Percentiles rank a stretch among this genome's conserved stretches.
Evolutionary conservation across 2,797 vertebrate species (phyloP).

Genomic region (Paratrypauchen microcephalus): DNA sequence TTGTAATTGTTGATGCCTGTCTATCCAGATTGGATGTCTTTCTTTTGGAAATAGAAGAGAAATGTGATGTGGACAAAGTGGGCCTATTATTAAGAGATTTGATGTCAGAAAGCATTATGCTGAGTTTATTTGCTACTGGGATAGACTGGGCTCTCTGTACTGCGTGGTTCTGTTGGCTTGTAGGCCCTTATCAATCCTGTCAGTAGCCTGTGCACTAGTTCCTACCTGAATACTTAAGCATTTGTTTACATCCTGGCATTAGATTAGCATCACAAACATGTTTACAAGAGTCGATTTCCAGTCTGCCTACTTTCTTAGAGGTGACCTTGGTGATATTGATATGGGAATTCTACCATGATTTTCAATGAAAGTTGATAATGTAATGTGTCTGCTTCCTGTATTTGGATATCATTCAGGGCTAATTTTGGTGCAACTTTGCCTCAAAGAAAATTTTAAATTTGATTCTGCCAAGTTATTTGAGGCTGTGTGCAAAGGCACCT

Average conservation of each 20-base stretch:
- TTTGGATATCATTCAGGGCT: conserved; percentile 56
- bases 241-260: conserved; percentile 69
- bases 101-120: conserved; percentile 49
- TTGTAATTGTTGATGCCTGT: conserved; percentile 71
- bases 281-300: conserved; percentile 62
- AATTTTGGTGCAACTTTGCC: conserved; percentile 43
- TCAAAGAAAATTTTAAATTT: conserved; percentile 40
- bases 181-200: conserved; percentile 61
- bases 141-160: conserved; percentile 55
- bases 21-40: conserved; percentile 47
- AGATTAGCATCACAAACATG: conserved; percentile 55
- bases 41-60: conserved; percentile 54
- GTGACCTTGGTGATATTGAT: conserved; percentile 37
- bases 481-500: conserved; percentile 50
- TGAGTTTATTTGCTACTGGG: conserved; percentile 49
- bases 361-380: conserved; percentile 23
- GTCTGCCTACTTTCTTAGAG: conserved; percentile 43
- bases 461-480: conserved; percentile 26
- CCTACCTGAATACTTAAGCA: conserved; percentile 62
- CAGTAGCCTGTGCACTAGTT: conserved; percentile 63
- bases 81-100: conserved; percentile 58
- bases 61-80: conserved; percentile 56
- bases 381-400: conserved; percentile 39
- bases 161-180: conserved; percentile 45
- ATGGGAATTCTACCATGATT: conserved; percentile 31